Conservation (phyloP, 2,113 vertebrate species). For the Aplodontia rufa region DNA sequence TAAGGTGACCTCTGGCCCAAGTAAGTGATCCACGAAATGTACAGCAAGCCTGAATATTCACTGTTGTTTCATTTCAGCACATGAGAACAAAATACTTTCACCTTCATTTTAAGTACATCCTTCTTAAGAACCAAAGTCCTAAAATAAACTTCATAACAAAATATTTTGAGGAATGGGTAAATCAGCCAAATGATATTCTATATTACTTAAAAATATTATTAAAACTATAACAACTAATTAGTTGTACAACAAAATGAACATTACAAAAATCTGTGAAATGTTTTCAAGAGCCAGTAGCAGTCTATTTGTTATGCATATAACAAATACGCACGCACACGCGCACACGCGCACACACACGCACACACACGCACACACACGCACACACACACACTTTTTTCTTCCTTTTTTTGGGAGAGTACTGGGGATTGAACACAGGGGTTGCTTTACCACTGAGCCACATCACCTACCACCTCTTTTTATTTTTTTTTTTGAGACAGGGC, state of each 20-base stretch:
- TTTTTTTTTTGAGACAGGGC: no score
- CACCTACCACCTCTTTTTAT: no score
- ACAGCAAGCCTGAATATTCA: neutral
- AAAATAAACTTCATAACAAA: slow-evolving; percentile 26
- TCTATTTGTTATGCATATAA: no score
- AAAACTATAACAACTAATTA: slow-evolving; percentile 11
- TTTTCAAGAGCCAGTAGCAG: neutral
- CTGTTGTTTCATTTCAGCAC: neutral
- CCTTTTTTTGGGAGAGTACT: no score
- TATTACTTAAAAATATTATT: slow-evolving; percentile 14
- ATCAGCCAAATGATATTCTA: neutral
- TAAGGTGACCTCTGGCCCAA: neutral
- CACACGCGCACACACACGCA: no score
- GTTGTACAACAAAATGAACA: neutral
- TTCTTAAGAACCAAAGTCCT: neutral
- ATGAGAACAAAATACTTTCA: neutral
- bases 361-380: no score
- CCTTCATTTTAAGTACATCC: neutral
- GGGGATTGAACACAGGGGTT: no score
- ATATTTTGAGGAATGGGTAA: neutral
- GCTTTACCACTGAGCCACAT: no score
- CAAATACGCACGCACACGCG: no score
- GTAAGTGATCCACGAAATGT: neutral
- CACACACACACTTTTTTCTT: no score
- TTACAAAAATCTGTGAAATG: neutral